These are phyloP conservation scores for Scaptomyza polygonia DNA, from an alignment of 2,888 invertebrate genomes.

Conservation along the genomic window DNA sequence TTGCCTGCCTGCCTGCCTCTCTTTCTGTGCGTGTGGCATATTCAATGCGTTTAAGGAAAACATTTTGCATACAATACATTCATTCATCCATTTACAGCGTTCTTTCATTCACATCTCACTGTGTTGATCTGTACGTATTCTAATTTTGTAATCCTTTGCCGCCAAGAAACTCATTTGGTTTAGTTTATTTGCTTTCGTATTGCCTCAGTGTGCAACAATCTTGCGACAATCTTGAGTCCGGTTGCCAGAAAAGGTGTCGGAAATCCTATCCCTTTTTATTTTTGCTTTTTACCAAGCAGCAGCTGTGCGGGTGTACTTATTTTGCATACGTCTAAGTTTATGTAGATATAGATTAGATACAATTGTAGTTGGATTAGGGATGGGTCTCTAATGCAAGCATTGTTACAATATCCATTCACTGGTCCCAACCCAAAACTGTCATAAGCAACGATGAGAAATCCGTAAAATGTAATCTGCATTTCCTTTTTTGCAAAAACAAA, in stretches of 20 bases:
- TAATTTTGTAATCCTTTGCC: conserved; percentile 44
- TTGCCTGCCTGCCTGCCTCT: not conserved
- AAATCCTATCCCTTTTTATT: conserved; percentile 42
- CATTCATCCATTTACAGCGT: conserved; percentile 27
- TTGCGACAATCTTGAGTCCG: conserved; percentile 45
- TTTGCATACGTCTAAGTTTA: conserved; percentile 11
- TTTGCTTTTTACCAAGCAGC: not conserved
- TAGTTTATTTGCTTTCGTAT: conserved; percentile 58
- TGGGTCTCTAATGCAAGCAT: conserved; percentile 12
- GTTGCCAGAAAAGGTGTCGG: conserved; percentile 39
- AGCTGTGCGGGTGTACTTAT: conserved; percentile 40
- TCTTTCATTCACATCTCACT: conserved; percentile 14
- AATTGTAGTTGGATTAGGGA: conserved; percentile 25
- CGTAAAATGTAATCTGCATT: not conserved
- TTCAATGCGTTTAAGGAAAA: conserved; percentile 11
- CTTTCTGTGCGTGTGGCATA: conserved; percentile 59
- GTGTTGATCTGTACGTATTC: conserved; percentile 45
- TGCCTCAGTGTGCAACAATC: conserved; percentile 55
- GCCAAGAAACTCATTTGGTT: conserved; percentile 49
- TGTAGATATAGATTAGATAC: conserved; percentile 20
- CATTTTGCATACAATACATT: conserved; percentile 8
- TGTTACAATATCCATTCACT: conserved; percentile 11
- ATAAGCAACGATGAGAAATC: conserved; percentile 15
- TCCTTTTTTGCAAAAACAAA: too few species aligned
- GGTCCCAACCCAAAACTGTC: conserved; percentile 27